Percentiles rank a stretch among this genome's conserved stretches.
Evolutionary conservation across 1,140 invertebrate genomes (phyloP).

Genomic region (Aricia agestis): DNA sequence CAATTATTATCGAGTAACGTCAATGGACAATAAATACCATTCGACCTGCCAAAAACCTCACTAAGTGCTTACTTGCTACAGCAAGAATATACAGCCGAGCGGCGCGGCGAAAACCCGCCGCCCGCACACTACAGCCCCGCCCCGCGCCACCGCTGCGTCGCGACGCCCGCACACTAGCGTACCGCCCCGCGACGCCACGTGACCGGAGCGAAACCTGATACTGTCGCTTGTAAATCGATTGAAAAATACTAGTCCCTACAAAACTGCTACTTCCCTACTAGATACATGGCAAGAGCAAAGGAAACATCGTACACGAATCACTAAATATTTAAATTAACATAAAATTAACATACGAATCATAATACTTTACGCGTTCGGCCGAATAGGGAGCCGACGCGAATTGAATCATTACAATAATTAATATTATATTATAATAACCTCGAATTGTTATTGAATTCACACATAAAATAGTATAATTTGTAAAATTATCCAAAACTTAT

Average conservation of each 20-base stretch:
- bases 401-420: conserved; percentile 42
- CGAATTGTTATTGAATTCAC: conserved; percentile 69
- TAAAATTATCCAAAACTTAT: conserved; percentile 76
- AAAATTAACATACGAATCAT: conserved; percentile 48
- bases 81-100: conserved; percentile 67
- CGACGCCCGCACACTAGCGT: conserved; percentile 41
- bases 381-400: conserved; percentile 48
- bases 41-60: conserved; percentile 68
- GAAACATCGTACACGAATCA: conserved; percentile 62
- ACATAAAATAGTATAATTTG: conserved; percentile 76
- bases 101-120: conserved; percentile 50
- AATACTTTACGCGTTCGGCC: conserved; percentile 53
- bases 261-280: conserved; percentile 68
- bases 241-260: conserved; percentile 66
- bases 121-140: conserved; percentile 26
- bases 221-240: conserved; percentile 69
- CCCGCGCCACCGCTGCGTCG: conserved; percentile 32
- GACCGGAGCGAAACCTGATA: conserved; percentile 56
- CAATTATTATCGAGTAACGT: conserved; percentile 75
- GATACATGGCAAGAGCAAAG: conserved; percentile 73
- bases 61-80: conserved; percentile 64
- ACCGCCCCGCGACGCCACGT: conserved; percentile 59
- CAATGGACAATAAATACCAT: conserved; percentile 75
- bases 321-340: conserved; percentile 46
- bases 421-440: conserved; percentile 45